Percentiles rank a stretch among this genome's conserved stretches.
Evolutionary conservation across 92 coral and sea anemone genomes (phyloP).

Genomic region (Muricea muricata): DNA sequence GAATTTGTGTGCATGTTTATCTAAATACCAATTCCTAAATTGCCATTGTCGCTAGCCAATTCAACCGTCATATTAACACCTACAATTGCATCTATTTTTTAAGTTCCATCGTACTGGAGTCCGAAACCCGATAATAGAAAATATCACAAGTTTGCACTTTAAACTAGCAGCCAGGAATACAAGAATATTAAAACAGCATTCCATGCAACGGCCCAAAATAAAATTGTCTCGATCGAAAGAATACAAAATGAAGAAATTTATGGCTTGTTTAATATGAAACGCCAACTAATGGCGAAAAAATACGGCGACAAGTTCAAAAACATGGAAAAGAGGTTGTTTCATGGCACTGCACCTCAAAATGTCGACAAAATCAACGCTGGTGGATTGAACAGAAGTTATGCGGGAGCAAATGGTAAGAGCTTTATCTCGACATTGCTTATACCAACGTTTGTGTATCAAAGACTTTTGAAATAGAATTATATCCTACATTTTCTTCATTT

Average conservation of each 20-base stretch:
- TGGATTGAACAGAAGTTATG: constrained; percentile 81
- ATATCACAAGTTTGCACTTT: constrained; percentile 56
- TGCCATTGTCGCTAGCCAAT: too few species aligned
- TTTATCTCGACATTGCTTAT: not conserved
- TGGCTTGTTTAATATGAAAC: constrained; percentile 35
- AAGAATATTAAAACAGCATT: constrained; percentile 24
- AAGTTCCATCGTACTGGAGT: constrained; percentile 67
- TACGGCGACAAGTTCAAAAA: constrained; percentile 57
- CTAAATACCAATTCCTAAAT: too few species aligned
- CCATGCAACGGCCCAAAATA: constrained; percentile 17
- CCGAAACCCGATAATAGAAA: constrained; percentile 36
- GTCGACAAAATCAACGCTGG: constrained; percentile 50
- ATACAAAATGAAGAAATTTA: constrained; percentile 63
- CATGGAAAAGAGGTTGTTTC: constrained; percentile 69
- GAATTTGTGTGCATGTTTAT: too few species aligned
- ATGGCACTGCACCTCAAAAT: constrained; percentile 59
- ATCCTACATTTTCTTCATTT: not conserved
- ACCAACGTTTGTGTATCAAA: not conserved
- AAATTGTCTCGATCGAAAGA: constrained; percentile 59
- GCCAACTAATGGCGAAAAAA: constrained; percentile 37
- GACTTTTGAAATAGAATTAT: not conserved
- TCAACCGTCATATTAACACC: not conserved
- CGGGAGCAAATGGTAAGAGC: constrained; percentile 72
- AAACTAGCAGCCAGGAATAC: constrained; percentile 54
- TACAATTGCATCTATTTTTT: constrained; percentile 16